Evolutionary conservation across 2,888 invertebrate species (phyloP).

Genomic region (Neuroscelio doddi): DNA sequence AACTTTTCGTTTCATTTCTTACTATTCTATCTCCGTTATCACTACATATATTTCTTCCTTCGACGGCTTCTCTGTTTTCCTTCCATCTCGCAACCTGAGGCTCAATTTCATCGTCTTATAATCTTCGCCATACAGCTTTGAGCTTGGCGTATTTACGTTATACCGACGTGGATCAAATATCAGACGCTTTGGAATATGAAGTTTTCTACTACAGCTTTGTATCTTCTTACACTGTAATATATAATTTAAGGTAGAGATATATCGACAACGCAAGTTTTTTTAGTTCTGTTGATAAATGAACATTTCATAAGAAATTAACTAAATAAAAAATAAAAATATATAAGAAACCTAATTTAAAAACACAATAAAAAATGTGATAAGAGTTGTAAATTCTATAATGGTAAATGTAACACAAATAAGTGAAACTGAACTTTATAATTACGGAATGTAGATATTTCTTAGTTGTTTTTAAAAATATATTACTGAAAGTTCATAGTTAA

Average conservation of each 20-base stretch:
- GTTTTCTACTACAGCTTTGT: constrained; percentile 9
- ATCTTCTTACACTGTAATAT: constrained; percentile 6
- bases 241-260: neutral
- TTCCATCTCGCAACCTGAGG: constrained; percentile 38
- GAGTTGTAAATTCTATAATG: too few species aligned
- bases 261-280: too few species aligned
- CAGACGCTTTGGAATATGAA: constrained; percentile 21
- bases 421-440: too few species aligned
- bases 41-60: constrained; percentile 29
- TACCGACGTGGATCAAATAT: constrained; percentile 28
- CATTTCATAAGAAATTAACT: too few species aligned
- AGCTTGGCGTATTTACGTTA: constrained; percentile 33
- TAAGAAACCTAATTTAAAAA: too few species aligned
- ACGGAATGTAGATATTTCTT: too few species aligned
- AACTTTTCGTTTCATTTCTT: constrained; percentile 35
- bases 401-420: too few species aligned
- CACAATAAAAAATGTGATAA: too few species aligned
- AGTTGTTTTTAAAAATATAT: too few species aligned
- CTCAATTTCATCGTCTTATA: constrained; percentile 46
- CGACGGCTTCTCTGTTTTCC: constrained; percentile 41
- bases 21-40: constrained; percentile 31
- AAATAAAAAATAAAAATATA: too few species aligned
- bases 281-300: too few species aligned
- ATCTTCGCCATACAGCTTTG: constrained; percentile 36
- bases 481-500: too few species aligned